phyloP scores from a whole-genome alignment of 2,888 invertebrate species.

The Philhelius pedissequus region DNA sequence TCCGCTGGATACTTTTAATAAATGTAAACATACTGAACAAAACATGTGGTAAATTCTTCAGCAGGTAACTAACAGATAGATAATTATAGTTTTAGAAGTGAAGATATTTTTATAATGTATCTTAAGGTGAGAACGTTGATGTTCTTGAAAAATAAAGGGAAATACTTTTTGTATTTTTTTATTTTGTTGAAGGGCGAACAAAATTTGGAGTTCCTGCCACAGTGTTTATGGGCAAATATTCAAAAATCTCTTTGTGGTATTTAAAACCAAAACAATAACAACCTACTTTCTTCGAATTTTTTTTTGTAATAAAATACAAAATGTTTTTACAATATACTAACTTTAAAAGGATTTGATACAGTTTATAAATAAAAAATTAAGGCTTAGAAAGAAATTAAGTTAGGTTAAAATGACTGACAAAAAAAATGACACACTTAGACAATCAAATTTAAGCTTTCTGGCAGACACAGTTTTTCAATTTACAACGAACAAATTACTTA shows the following conservation, averaged over 20 bases:
- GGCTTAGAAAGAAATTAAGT: no score
- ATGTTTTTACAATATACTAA: neutral
- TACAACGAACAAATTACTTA: no score
- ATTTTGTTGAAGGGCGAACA: neutral
- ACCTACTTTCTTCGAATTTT: neutral
- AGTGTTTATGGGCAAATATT: neutral
- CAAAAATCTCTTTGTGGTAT: neutral
- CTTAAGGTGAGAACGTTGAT: neutral
- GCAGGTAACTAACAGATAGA: neutral
- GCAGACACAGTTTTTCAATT: no score
- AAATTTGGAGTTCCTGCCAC: neutral
- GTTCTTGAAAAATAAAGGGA: neutral
- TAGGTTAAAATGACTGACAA: no score
- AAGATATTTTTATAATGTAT: neutral
- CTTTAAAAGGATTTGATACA: neutral
- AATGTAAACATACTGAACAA: slow-evolving; percentile 48
- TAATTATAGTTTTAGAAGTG: neutral
- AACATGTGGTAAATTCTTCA: slow-evolving; percentile 22
- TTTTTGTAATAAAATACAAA: neutral
- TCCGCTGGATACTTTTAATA: slow-evolving; percentile 40
- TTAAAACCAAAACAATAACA: neutral
- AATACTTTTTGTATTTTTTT: no score
- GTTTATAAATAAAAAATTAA: neutral
- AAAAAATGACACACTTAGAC: no score
- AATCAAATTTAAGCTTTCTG: no score